A percentile compares a stretch with the other conserved stretches of the same genome.
Evolutionary conservation across 2,113 vertebrate genomes (phyloP).

Genomic region (Climacteris rufus): DNA sequence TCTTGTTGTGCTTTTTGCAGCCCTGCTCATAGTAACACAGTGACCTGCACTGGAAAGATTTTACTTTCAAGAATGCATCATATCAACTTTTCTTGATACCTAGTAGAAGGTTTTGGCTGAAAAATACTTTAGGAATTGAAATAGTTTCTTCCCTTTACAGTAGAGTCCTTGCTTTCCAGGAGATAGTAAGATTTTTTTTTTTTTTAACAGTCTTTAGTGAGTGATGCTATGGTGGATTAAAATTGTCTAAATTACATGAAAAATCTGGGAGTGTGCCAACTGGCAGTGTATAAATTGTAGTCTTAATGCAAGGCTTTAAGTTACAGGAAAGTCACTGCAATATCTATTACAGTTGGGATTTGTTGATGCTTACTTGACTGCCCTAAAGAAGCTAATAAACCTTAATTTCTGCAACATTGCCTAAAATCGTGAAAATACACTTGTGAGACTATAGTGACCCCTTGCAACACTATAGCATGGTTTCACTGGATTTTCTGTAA

Average conservation of each 20-base stretch:
- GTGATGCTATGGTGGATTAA: not conserved
- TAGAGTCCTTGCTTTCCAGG: not conserved
- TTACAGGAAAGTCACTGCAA: not conserved
- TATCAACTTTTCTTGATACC: not conserved
- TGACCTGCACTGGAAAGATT: not conserved
- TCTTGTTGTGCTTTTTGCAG: not conserved
- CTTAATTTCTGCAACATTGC: not conserved
- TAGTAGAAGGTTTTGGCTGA: not conserved
- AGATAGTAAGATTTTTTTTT: not conserved
- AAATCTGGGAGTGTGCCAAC: not conserved
- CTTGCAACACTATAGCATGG: fast-evolving
- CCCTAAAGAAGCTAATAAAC: not conserved
- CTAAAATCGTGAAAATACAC: not conserved
- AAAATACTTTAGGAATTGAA: not conserved
- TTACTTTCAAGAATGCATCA: not conserved
- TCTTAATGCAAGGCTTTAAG: not conserved
- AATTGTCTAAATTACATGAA: not conserved
- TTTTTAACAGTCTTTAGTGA: not conserved
- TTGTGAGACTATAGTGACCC: not conserved
- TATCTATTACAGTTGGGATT: not conserved
- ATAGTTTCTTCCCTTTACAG: not conserved
- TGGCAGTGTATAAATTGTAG: not conserved
- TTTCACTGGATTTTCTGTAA: not conserved
- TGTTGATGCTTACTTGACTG: not conserved
- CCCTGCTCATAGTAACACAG: not conserved